A percentile compares a stretch with the other conserved stretches of the same genome.
phyloP scores from a whole-genome alignment of 2,888 invertebrate species.

The Dolichomitus sp. region DNA sequence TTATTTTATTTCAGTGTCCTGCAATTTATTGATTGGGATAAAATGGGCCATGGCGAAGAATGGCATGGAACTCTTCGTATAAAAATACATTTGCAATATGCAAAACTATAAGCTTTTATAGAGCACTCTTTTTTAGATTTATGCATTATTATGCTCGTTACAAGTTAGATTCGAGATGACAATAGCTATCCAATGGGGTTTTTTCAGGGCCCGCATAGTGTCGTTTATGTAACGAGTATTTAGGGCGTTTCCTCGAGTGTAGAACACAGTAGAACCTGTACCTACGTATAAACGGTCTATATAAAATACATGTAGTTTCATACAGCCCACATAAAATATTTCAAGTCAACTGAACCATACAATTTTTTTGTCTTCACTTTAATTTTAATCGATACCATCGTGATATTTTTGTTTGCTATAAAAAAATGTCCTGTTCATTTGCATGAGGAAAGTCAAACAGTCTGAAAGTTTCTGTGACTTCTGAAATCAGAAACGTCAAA shows the following conservation, averaged over 20 bases:
- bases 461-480: not conserved
- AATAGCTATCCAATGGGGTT: conserved; percentile 42
- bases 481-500: no score
- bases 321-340: not conserved
- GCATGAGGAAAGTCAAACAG: no score
- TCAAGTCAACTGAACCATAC: not conserved
- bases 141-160: conserved; percentile 39
- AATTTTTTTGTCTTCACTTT: not conserved
- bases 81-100: no score
- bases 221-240: conserved; percentile 42
- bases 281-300: not conserved
- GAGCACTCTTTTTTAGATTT: no score
- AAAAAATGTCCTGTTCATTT: no score
- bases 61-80: no score
- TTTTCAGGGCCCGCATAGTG: conserved; percentile 14
- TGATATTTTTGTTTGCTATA: not conserved
- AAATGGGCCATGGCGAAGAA: no score
- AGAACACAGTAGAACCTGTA: not conserved
- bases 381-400: no score
- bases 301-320: not conserved
- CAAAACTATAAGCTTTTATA: no score
- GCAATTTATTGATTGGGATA: no score
- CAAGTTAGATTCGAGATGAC: conserved; percentile 39
- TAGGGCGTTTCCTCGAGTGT: conserved; percentile 41
- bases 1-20: no score